Evolutionary conservation across 1,140 invertebrate species (phyloP).

Genomic region (Pygmarrhopalites habei): DNA sequence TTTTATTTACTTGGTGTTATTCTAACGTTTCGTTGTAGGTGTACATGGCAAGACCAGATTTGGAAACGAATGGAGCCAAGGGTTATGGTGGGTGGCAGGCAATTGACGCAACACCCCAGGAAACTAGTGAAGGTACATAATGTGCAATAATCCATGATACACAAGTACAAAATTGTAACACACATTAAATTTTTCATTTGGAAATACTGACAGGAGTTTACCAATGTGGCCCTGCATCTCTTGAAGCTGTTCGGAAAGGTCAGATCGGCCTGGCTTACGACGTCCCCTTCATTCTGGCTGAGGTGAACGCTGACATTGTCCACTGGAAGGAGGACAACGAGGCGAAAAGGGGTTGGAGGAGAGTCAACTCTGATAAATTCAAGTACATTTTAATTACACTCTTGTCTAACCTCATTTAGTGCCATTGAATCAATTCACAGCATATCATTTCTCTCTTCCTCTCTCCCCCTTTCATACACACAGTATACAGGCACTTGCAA

Average conservation of each 20-base stretch:
- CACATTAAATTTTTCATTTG: too few relatives aligned
- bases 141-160: too few relatives aligned
- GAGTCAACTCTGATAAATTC: slow-evolving; percentile 61
- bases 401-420: too few relatives aligned
- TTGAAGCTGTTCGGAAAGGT: slow-evolving; percentile 62
- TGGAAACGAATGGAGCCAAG: slow-evolving; percentile 18
- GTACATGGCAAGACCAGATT: slow-evolving; percentile 30
- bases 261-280: slow-evolving; percentile 68
- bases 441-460: too few relatives aligned
- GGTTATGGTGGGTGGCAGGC: slow-evolving; percentile 73
- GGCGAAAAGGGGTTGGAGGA: slow-evolving; percentile 57
- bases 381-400: slow-evolving; percentile 47
- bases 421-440: background rate
- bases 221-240: slow-evolving; percentile 57
- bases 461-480: too few relatives aligned
- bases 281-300: slow-evolving; percentile 65
- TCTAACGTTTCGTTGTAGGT: too few relatives aligned
- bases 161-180: too few relatives aligned
- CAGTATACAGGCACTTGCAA: too few relatives aligned
- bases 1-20: slow-evolving; percentile 57
- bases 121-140: slow-evolving; percentile 52
- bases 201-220: slow-evolving; percentile 51
- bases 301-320: slow-evolving; percentile 70
- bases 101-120: slow-evolving; percentile 70
- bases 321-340: slow-evolving; percentile 58